Base-by-base conservation (phyloP, 2,797 vertebrate species). In the Gallinago solitaria region DNA sequence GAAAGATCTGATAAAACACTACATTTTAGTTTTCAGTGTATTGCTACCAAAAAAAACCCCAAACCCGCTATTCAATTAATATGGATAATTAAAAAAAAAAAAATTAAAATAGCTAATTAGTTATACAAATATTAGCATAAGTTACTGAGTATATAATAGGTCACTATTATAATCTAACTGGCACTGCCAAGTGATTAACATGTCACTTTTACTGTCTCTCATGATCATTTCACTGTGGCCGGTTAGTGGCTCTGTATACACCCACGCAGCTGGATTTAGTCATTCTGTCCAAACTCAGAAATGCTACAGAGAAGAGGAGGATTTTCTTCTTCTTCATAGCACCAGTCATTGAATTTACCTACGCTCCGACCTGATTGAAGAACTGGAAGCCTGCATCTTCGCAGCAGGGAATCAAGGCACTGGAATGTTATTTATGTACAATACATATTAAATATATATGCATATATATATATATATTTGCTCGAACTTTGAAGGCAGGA, bases 341-440 rank as follows among this genome's bases (percentile, higher is more conserved):
- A 64, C 5, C 3, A 20, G 24, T 28, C 23, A 80, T 4, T 63
- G 51, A 67, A 16, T 84, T 61, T 43, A 18, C 4, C 25, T 57
- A 2, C 16, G 16, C 14, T 80, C 11, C 0, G 2, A 77, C 4
- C 14, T 57, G 37, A 57, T 0, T 24, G 51, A 74, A 53, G 12
- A 6, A 33, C 18, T 74, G 37, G 18, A 87, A 89, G 11, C 11
- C 13, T 83, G 4, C 3, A 41, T 30, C 9, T 77, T 83, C 77
- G 14, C 33, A 21, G 11, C 30, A 74, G 15, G 61, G 17, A 60
- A 70, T 54, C 9, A 25, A 78, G 21, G 5, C 14, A 35, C 4
- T 30, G 24, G 18, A 45, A 45, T 53, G 11, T 33, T 82, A 43
- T 56, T 87, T 67, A 20, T 17, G 2, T 21, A 7, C 78, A 27